Evolutionary conservation across 2,888 invertebrate species (phyloP).

Genomic region (Hanleya hanleyi): DNA sequence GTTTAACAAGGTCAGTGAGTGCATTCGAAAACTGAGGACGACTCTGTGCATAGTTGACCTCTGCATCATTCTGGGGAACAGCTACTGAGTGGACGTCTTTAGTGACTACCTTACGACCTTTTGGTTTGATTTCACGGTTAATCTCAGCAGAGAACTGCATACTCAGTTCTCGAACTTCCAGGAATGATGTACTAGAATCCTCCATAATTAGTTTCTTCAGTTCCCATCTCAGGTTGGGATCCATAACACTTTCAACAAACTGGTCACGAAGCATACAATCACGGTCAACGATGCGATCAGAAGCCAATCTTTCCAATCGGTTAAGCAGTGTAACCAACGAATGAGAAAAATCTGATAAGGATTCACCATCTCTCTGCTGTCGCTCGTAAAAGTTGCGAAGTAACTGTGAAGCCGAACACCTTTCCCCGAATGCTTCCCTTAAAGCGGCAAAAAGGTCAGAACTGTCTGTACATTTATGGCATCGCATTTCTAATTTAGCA

Average conservation of each 20-base stretch:
- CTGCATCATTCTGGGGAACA: neutral
- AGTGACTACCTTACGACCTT: neutral
- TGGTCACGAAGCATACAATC: slow-evolving; percentile 9
- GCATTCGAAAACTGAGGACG: too few species aligned
- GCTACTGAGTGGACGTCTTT: neutral
- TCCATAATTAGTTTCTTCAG: slow-evolving; percentile 73
- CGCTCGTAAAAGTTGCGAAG: neutral
- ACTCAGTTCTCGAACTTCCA: neutral
- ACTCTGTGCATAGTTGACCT: too few species aligned
- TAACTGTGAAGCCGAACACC: neutral
- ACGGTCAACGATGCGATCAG: neutral
- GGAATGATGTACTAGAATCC: slow-evolving; percentile 74
- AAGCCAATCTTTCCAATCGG: neutral
- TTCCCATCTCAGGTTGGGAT: slow-evolving; percentile 68
- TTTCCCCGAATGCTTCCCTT: neutral
- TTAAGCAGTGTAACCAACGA: neutral
- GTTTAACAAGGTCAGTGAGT: neutral
- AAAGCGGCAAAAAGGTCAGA: neutral
- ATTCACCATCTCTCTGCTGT: neutral
- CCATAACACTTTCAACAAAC: neutral
- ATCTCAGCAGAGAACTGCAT: neutral
- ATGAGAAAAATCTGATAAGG: neutral
- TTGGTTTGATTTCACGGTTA: neutral
- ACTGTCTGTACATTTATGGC: neutral
- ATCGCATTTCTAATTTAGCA: neutral